Evolutionary conservation across 2,113 vertebrate genomes (phyloP).

Genomic region (Dolichotis patagonum): DNA sequence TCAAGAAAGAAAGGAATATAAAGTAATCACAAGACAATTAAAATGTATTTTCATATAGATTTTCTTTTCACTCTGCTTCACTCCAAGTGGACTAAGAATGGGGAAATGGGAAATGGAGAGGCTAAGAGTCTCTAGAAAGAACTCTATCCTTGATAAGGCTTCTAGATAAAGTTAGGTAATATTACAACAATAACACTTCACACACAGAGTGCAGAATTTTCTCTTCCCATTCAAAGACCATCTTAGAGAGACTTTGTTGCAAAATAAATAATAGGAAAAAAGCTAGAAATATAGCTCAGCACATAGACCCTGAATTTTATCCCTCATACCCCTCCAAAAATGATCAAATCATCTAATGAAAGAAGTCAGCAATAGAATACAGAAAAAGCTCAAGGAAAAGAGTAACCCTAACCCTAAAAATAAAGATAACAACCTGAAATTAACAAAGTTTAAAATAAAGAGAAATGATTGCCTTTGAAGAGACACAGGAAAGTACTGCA

Average conservation of each 20-base stretch:
- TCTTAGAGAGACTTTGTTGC: neutral
- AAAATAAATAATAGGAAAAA: neutral
- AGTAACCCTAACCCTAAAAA: neutral
- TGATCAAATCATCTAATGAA: neutral
- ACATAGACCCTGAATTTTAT: neutral
- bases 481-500: neutral
- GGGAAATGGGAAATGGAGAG: neutral
- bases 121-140: neutral
- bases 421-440: neutral
- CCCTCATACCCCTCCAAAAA: neutral
- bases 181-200: neutral
- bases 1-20: neutral
- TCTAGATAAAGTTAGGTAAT: neutral
- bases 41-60: neutral
- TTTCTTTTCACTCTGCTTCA: neutral
- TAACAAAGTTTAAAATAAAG: neutral
- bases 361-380: neutral
- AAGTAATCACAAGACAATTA: neutral
- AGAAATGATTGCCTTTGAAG: neutral
- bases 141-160: neutral
- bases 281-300: neutral
- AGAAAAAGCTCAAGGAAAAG: neutral
- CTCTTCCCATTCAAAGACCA: neutral
- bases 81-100: neutral
- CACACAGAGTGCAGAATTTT: neutral